Base-by-base conservation (phyloP, 2,113 vertebrate genomes). In the Protobothrops mucrosquamatus region DNA sequence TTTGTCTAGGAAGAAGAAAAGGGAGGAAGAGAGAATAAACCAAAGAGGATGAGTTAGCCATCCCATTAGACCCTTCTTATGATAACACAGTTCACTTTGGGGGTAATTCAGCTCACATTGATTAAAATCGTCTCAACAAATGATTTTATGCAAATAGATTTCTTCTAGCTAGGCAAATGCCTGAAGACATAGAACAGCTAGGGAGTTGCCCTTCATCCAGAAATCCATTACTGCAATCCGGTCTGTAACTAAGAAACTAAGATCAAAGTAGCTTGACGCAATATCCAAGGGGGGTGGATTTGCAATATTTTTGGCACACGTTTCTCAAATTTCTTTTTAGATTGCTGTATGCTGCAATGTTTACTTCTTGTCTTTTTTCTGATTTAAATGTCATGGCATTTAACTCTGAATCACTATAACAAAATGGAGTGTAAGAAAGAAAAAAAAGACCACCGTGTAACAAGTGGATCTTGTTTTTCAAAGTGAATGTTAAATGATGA, bases 351-450 rank as follows among this genome's bases (percentile, higher is more conserved):
- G 92, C 94, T 94, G 95, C 94, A 93, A 89, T 89, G 93, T 97
- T 96, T 96, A 87, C 88, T 26, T 95, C 94, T 97, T 94, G 94
- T 95, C 93, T 93, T 96, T 69, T 96, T 96, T 91, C 96, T 96
- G 95, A 97, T 96, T 96, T 96, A 97, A 97, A 97, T 97, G 96
- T 96, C 97, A 94, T 95, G 97, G 96, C 96, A 96, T 97, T 97
- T 97, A 96, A 96, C 96, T 94, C 95, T 96, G 96, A 97, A 94
- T 96, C 96, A 96, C 96, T 97, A 91, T 96, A 97, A 95, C 95
- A 94, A 96, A 96, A 97, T 92, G 95, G 94, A 96, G 91, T 95
- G 94, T 96, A 96, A 96, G 56, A 95, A 96, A 95, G 96, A 96
- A 96, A 96, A 88, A 95, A 96, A 95, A 96, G 61, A 90, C 95